Evolutionary conservation across 2,888 invertebrate species (phyloP), one percentile per base, ranked within the genome.

Genomic region (Cheilosia scutellata): DNA sequence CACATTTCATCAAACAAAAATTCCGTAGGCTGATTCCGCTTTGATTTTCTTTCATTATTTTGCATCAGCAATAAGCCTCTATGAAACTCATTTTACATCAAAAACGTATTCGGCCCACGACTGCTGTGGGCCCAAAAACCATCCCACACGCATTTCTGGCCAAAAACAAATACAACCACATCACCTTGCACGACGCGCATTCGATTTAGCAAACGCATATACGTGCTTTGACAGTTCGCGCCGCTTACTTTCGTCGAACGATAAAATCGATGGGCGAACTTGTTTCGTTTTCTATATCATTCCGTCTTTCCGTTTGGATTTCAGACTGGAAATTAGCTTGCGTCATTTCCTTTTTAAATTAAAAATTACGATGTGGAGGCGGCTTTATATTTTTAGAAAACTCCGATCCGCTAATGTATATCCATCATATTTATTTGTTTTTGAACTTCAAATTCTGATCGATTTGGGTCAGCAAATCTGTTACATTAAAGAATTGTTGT

Each of bases 231-330:
- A 78, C 68, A 78, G 74, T 49, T 49, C 11, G 37, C 4, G 37
- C 74, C 68, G 72, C 77, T 51, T 68, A 57, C 68, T 57, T 66
- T 74, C 68, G 51, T 55, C 68, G 62, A 20, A 42, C 55, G 4
- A 33, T 62, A 60, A 40, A 78, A 78, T 82, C 82, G 40, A 82
- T 78, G 83, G 83, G 83, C 83, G 83, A 78, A 83, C 83, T 83
- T 72, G 83, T 83, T 83, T 44, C 60, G 37, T 62, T 66, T 66
- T 71, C 70, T 44, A 60, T 44, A 47, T 62, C 77, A 66, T 74
- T 80, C 53, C 53, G 40, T 53, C 44, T 37, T 11, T 40, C 49
- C 49, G 37, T 75, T 66, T 31, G 37, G 37, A 53, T 20, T 49
- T 60, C 27, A 25, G 51, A 74, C 57, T 63, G 42, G 60, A 31